Percentiles rank a stretch among this genome's conserved stretches.
Conservation (phyloP, 2,797 vertebrate genomes). For the Sebastes iracundus region DNA sequence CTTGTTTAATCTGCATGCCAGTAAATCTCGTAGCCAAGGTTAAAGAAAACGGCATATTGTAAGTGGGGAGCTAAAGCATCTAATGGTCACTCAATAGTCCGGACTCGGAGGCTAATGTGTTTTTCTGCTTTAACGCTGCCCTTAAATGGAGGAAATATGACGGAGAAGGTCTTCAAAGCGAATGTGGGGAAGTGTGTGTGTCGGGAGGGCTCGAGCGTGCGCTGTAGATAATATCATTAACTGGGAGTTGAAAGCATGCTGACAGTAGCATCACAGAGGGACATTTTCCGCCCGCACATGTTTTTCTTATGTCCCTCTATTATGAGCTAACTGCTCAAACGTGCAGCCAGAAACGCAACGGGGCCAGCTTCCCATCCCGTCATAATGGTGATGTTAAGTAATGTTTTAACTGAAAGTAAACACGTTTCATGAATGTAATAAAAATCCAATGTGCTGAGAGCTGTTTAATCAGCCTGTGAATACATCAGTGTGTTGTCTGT, state of each 20-base stretch:
- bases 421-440: slow-evolving; percentile 79
- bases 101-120: slow-evolving; percentile 42
- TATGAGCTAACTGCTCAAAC: slow-evolving; percentile 52
- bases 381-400: slow-evolving; percentile 78
- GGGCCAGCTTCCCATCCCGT: slow-evolving; percentile 56
- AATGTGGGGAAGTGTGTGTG: neutral
- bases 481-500: slow-evolving; percentile 75
- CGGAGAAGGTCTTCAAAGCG: slow-evolving; percentile 17
- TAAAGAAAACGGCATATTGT: slow-evolving; percentile 67
- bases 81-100: slow-evolving; percentile 59
- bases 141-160: slow-evolving; percentile 50
- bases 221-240: slow-evolving; percentile 51
- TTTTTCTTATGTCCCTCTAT: slow-evolving; percentile 55
- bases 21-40: slow-evolving; percentile 72
- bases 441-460: slow-evolving; percentile 81
- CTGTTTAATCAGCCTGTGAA: slow-evolving; percentile 79
- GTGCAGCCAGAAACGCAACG: slow-evolving; percentile 45
- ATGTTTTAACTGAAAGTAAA: slow-evolving; percentile 80
- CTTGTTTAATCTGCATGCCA: slow-evolving; percentile 69
- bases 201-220: slow-evolving; percentile 7
- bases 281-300: slow-evolving; percentile 40
- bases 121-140: slow-evolving; percentile 36
- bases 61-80: slow-evolving; percentile 46
- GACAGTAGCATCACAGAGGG: slow-evolving; percentile 55
- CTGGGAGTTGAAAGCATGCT: slow-evolving; percentile 33